Evolutionary conservation across 2,797 vertebrate genomes (phyloP).

Genomic region (Macroramphosus scolopax): DNA sequence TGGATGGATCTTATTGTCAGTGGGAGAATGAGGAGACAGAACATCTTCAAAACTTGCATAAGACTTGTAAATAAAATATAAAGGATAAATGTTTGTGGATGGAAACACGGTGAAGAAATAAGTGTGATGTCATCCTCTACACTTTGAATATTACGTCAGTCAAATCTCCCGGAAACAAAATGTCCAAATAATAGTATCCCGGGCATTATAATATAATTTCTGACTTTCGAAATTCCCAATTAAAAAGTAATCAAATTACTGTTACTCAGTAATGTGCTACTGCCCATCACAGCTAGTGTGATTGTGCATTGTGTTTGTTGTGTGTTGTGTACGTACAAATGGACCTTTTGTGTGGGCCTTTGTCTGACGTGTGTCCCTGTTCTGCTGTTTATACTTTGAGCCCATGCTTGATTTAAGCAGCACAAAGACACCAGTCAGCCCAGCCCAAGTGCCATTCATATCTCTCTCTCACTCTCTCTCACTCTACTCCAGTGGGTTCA

Average conservation of each 20-base stretch:
- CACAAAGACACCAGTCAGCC: slow-evolving; percentile 66
- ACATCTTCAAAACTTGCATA: too few species aligned
- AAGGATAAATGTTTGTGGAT: too few species aligned
- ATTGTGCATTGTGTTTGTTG: slow-evolving; percentile 4
- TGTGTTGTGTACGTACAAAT: slow-evolving; percentile 22
- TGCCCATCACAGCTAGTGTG: not conserved
- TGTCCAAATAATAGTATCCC: too few species aligned
- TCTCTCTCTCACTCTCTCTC: slow-evolving; percentile 26
- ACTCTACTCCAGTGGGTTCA: slow-evolving; percentile 19
- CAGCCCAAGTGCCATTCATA: slow-evolving; percentile 50
- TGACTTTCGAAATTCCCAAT: not conserved
- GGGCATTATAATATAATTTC: not conserved
- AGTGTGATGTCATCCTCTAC: too few species aligned
- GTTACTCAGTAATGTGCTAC: not conserved
- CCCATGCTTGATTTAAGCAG: slow-evolving; percentile 49
- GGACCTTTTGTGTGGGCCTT: slow-evolving; percentile 15
- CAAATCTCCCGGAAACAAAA: too few species aligned
- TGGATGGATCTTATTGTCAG: too few species aligned
- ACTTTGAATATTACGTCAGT: too few species aligned
- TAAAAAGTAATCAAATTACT: not conserved
- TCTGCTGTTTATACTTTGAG: slow-evolving; percentile 51
- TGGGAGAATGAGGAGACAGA: too few species aligned
- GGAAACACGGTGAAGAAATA: too few species aligned
- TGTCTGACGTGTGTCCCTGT: slow-evolving; percentile 32
- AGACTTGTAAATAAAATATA: too few species aligned